Percentiles rank a stretch among this genome's conserved stretches.
Evolutionary conservation across 2,888 invertebrate genomes (phyloP).

Genomic region (Aethes cnicana): DNA sequence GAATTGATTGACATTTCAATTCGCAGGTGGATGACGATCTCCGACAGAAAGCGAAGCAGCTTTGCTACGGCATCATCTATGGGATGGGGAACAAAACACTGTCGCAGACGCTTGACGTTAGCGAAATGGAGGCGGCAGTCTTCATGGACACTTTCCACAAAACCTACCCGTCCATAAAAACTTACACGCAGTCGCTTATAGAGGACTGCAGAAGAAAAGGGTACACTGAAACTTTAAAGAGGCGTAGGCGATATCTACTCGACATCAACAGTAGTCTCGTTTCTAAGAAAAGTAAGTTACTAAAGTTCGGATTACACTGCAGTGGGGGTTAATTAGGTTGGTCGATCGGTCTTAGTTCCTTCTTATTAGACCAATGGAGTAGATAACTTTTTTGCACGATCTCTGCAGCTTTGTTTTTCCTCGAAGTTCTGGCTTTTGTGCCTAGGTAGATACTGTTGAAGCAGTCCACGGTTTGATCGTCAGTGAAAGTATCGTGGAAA

Average conservation of each 20-base stretch:
- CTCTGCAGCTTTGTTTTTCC: not conserved
- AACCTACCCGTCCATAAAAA: conserved; percentile 87
- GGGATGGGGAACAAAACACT: conserved; percentile 95
- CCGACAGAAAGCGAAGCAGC: conserved; percentile 93
- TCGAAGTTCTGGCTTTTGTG: no score
- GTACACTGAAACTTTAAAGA: conserved; percentile 92
- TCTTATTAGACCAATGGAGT: conserved; percentile 1
- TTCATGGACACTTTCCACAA: conserved; percentile 92
- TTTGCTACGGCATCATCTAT: conserved; percentile 98
- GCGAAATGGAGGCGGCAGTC: conserved; percentile 88
- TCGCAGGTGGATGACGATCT: conserved; percentile 87
- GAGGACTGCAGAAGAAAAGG: conserved; percentile 86
- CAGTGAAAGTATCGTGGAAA: no score
- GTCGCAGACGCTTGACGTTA: conserved; percentile 89
- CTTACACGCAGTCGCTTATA: conserved; percentile 77
- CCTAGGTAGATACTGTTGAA: no score
- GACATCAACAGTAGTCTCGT: conserved; percentile 85
- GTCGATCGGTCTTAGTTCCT: conserved; percentile 7
- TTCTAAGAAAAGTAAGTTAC: conserved; percentile 82
- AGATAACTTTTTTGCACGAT: not conserved
- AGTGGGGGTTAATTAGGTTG: conserved; percentile 17
- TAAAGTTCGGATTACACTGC: conserved; percentile 18
- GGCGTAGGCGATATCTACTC: conserved; percentile 89
- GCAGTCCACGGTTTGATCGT: no score
- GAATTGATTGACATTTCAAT: conserved; percentile 7